Conservation (phyloP, 1,140 invertebrate species). For the Diachasmimorpha longicaudata region DNA sequence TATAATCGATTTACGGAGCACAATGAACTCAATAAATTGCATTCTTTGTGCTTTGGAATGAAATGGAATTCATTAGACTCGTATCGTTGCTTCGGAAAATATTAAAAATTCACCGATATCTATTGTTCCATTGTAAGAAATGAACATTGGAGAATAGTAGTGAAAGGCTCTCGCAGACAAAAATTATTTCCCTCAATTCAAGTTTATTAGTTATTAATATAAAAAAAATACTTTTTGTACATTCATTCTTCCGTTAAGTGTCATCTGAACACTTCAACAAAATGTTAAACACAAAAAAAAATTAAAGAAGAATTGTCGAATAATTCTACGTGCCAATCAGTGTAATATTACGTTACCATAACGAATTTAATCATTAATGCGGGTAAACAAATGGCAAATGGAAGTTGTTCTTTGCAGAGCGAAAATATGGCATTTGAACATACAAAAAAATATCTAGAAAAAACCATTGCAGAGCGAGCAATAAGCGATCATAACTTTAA, state of each 20-base stretch:
- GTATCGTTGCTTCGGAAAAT: too few species aligned
- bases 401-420: neutral
- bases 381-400: neutral
- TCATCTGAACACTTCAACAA: neutral
- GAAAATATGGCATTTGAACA: neutral
- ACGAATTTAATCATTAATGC: constrained; percentile 13
- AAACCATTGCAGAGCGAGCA: neutral
- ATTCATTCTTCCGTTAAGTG: neutral
- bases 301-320: neutral
- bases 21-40: too few species aligned
- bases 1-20: too few species aligned
- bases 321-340: constrained; percentile 10
- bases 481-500: neutral
- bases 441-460: neutral
- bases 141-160: too few species aligned
- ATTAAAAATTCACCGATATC: too few species aligned
- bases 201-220: neutral
- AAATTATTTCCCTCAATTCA: too few species aligned
- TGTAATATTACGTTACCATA: constrained; percentile 2
- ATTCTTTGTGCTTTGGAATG: too few species aligned
- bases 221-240: neutral
- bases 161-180: too few species aligned
- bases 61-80: too few species aligned
- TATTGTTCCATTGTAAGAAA: too few species aligned
- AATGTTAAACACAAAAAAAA: neutral